phyloP scores from a whole-genome alignment of 2,113 vertebrate species.

The Abramis brama region DNA sequence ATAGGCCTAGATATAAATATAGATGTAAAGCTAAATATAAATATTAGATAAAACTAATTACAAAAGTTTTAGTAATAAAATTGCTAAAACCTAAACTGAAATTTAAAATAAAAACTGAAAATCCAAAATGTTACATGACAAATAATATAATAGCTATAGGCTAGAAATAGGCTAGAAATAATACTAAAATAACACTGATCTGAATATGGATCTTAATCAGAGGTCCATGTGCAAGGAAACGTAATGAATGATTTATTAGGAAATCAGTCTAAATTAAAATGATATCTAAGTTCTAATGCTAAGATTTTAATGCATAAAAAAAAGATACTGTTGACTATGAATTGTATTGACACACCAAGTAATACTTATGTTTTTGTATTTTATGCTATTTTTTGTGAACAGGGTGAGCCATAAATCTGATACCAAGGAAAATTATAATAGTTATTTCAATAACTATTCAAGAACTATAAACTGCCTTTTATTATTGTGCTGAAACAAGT shows the following conservation, averaged over 20 bases:
- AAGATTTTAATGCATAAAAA: too few species aligned
- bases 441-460: not conserved
- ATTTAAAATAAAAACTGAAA: not conserved
- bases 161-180: not conserved
- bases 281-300: too few species aligned
- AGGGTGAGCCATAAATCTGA: not conserved
- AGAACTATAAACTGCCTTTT: not conserved
- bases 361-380: not conserved
- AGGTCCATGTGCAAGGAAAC: not conserved
- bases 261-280: not conserved
- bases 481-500: not conserved
- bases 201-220: not conserved
- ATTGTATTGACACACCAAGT: not conserved
- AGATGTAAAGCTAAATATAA: too few species aligned
- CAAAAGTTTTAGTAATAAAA: too few species aligned
- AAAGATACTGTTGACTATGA: not conserved
- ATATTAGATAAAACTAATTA: too few species aligned
- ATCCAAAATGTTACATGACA: not conserved
- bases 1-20: too few species aligned
- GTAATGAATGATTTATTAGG: not conserved
- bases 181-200: not conserved
- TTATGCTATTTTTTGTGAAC: not conserved
- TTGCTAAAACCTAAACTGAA: too few species aligned
- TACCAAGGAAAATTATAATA: not conserved
- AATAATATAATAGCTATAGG: not conserved